Base-by-base conservation (phyloP, 2,113 vertebrate species). In the Labrus mixtus region DNA sequence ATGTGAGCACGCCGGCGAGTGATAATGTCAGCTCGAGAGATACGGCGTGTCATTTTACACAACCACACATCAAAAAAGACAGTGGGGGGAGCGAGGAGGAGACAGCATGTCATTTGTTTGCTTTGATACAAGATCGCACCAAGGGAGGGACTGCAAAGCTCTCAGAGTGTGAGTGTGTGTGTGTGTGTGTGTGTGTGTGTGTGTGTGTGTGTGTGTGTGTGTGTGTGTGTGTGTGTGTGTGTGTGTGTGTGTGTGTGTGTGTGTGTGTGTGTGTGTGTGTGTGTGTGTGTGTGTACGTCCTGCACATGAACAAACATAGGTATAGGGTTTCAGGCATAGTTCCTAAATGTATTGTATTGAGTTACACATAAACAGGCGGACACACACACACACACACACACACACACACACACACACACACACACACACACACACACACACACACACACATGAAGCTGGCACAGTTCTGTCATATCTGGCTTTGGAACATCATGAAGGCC, bases 61-160 rank as follows among this genome's bases (percentile, higher is more conserved):
- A 93, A 88, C 78, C 85, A 80, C 68, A 89, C 91, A 94, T 94
- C 92, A 95, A 90, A 94, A 93, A 91, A 90, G 86, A 89, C 81
- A 89, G 91, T 67, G 83, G 74, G 87, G 79, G 70, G 54, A 64
- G 75, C 65, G 81, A 78, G 78, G 78, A 76, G 78, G 84, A 92
- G 93, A 92, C 93, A 93, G 92, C 87, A 64, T 94, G 94, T 95
- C 93, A 92, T 94, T 94, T 94, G 93, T 93, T 91, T 93, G 93
- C 94, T 95, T 95, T 95, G 94, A 95, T 95, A 95, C 95, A 91
- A 89, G 94, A 95, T 95, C 93, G 79, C 85, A 86, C 74, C 55
- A 19, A 86, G 90, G 89, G 84, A 91, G 84, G 79, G 83, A 76
- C 78, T 79, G 65, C 46, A 82, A 76, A 29, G 63, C 73, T 78